Evolutionary conservation across 2,113 vertebrate genomes (phyloP).

Genomic region (Dasyprocta punctata): DNA sequence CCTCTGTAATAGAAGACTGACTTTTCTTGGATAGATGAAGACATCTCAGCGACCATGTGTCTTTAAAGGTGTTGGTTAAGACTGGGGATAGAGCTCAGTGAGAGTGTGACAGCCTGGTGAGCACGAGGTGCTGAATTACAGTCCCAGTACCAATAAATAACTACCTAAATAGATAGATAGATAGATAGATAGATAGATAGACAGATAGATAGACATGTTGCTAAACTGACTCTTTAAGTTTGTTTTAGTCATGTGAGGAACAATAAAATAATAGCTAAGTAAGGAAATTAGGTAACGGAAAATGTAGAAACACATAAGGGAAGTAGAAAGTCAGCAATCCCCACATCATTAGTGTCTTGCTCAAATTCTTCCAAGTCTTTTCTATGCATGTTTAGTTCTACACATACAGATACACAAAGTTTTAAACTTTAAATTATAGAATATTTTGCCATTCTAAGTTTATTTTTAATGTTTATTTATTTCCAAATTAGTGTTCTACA

Average conservation of each 20-base stretch:
- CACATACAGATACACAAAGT: not conserved
- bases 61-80: not conserved
- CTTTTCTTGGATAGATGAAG: not conserved
- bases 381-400: not conserved
- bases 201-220: not conserved
- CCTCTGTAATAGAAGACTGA: not conserved
- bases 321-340: not conserved
- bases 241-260: constrained; percentile 26
- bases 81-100: too few relatives aligned
- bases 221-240: not conserved
- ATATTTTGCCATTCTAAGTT: not conserved
- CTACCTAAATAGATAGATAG: too few relatives aligned
- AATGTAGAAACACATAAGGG: not conserved
- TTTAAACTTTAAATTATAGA: not conserved
- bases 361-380: not conserved
- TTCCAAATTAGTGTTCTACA: not conserved
- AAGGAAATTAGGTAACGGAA: not conserved
- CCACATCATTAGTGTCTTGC: not conserved
- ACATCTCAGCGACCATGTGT: not conserved
- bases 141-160: too few relatives aligned
- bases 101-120: too few relatives aligned
- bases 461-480: constrained; percentile 8
- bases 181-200: too few relatives aligned
- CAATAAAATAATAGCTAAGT: not conserved
- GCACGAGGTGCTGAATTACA: too few relatives aligned